Percentiles rank a stretch among this genome's conserved stretches.
These are phyloP conservation scores for Anableps anableps DNA, from an alignment of 2,797 vertebrate genomes.

Conservation along the genomic window DNA sequence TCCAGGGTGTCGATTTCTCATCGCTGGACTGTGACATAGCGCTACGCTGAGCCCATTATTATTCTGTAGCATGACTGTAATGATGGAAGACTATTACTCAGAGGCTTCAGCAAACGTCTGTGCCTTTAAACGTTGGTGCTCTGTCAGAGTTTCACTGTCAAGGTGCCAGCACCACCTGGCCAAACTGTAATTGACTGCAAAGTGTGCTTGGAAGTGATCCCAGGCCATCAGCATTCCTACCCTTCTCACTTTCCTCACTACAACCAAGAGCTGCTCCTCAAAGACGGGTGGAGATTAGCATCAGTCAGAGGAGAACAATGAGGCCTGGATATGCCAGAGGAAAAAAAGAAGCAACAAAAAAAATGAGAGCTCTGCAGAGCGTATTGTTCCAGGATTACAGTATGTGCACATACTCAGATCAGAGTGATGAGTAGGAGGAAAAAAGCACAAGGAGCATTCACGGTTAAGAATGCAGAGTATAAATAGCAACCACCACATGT, in stretches of 20 bases:
- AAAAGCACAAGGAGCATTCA: slow-evolving; percentile 41
- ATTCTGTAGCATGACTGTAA: slow-evolving; percentile 30
- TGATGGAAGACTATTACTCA: slow-evolving; percentile 54
- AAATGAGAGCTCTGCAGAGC: slow-evolving; percentile 29
- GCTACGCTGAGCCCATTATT: slow-evolving; percentile 39
- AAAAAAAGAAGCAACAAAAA: neutral
- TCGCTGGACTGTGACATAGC: slow-evolving; percentile 53
- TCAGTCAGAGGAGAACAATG: slow-evolving; percentile 61
- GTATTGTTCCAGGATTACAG: slow-evolving; percentile 69
- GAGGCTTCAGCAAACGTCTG: slow-evolving; percentile 45
- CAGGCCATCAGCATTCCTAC: slow-evolving; percentile 65
- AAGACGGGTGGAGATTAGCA: slow-evolving; percentile 67
- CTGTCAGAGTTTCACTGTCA: slow-evolving; percentile 64
- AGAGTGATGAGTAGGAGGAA: slow-evolving; percentile 62
- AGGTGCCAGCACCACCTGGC: slow-evolving; percentile 76
- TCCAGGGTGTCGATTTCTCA: slow-evolving; percentile 31
- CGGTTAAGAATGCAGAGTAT: slow-evolving; percentile 44
- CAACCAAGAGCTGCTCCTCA: slow-evolving; percentile 53
- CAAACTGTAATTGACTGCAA: slow-evolving; percentile 79
- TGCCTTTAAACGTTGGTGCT: slow-evolving; percentile 73
- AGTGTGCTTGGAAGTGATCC: slow-evolving; percentile 74
- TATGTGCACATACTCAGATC: slow-evolving; percentile 48
- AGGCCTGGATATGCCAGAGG: slow-evolving; percentile 53
- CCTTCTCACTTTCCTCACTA: slow-evolving; percentile 55
- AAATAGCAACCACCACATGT: slow-evolving; percentile 65